Base-by-base conservation (phyloP, 2,888 invertebrate species). In the Empis livida region DNA sequence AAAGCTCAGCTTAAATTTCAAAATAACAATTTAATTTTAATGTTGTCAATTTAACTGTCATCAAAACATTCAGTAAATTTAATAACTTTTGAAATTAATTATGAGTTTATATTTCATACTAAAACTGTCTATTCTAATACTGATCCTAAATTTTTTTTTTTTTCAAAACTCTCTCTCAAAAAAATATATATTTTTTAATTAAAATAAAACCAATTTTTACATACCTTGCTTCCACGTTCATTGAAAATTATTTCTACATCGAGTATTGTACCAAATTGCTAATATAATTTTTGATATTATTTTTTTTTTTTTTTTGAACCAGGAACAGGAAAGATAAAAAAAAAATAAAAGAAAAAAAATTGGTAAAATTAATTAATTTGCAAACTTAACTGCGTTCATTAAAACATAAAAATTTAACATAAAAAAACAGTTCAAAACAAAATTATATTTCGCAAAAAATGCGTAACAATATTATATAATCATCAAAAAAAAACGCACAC, bases 221-320 rank as follows among this genome's bases (percentile, higher is more conserved):
- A 84, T 86, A 97, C 97, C 93, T 99, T 99, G 62, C 96, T 96
- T 73, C 97, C 99, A 61, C 97, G 81, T 77, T 99, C 97, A 75
- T 99, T 99, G 81, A 97, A 99, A 73, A 97, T 97, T 67, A 97
- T 99, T 82, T 99, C 97, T 73, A 96, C 97, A 76, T 97, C 97
- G 72, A 96, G 81, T 71, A 99, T 97, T 65, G 88, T 84, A 70
- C 97, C 97, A 77, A 90, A 97, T 86, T 95, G 94, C 93, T 95
- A 54, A 51, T 54, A 50, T 49, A 31, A 27, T 46, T 15, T 48
- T n/a, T n/a, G n/a, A n/a, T n/a, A 13, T 32, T 5, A 5, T 32
- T 32, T 32, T 8, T 8, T 35, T 35, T 5, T 48, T 48, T 35
- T 39, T 51, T 45, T 40, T 17, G 35, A 35, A 35, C 35, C 45